Base-by-base conservation (phyloP, 1,140 invertebrate genomes). In the Drosophila leontia region DNA sequence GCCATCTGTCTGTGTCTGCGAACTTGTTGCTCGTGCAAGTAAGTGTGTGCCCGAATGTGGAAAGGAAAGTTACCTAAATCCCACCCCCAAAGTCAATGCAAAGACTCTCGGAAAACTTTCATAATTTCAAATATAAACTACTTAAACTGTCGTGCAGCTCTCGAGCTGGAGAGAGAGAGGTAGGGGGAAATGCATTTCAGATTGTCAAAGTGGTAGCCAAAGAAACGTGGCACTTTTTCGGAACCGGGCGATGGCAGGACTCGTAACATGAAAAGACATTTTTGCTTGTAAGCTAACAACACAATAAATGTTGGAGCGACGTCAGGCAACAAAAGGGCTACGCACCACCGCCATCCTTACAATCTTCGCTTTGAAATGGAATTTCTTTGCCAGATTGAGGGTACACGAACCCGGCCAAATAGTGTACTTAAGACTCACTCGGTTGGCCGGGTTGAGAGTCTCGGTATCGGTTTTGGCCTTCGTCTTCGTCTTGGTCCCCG, bases 71-170 rank as follows among this genome's bases (percentile, higher is more conserved):
- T 82, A 63, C 45, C 61, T 56, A 68, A 72, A 68, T 67, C 53
- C 53, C 53, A 11, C 35, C 51, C 34, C 65, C 17, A 45, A 79
- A 78, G 59, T 82, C 39, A 65, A 60, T 45, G 58, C 74, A 58
- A 58, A 62, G 70, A 76, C 70, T 59, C 23, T 47, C 7, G 45
- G 11, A 48, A 82, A 90, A 90, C 81, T 85, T 90, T 90, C 75
- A 85, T 85, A 90, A 85, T 90, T 90, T 80, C 32, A 74, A 76
- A 74, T 79, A 82, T 79, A 79, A 90, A 90, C 81, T 90, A 90
- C 86, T 90, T 90, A 85, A 85, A 90, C 78, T 90, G 85, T 90
- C 81, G 86, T 83, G 70, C 47, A 61, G 63, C 26, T 23, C 44
- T 35, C 32, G 17, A n/a, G 34, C 7, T 3, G 50, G 7, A 35